These are phyloP conservation scores for Mylabris phalerata DNA, from an alignment of 1,140 invertebrate genomes.

Conservation along the genomic window DNA sequence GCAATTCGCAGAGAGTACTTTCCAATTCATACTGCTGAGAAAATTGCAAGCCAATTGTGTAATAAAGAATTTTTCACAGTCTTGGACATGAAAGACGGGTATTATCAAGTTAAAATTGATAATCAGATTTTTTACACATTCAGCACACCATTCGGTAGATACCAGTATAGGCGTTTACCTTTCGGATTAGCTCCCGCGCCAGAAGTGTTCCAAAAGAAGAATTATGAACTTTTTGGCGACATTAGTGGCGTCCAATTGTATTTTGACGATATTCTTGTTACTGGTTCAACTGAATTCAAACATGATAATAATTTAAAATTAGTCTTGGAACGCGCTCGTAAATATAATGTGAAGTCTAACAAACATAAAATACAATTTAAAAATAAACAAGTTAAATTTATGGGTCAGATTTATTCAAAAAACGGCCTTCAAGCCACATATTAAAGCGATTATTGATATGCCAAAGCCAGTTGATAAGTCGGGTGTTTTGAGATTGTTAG, in stretches of 20 bases:
- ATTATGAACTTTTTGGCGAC: conserved; percentile 24
- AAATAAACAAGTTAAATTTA: too few species aligned
- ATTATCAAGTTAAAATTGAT: too few species aligned
- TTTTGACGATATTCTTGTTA: conserved; percentile 36
- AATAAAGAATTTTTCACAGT: too few species aligned
- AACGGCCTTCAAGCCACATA: conserved; percentile 18
- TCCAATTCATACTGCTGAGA: too few species aligned
- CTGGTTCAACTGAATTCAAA: conserved; percentile 23
- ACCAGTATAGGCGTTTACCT: conserved; percentile 27
- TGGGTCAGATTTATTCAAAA: too few species aligned
- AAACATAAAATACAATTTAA: too few species aligned
- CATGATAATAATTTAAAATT: conserved; percentile 33
- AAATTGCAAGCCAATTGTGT: too few species aligned
- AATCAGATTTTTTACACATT: too few species aligned
- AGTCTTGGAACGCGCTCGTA: background rate
- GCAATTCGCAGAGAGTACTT: too few species aligned
- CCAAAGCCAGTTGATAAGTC: conserved; percentile 24
- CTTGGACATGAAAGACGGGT: too few species aligned
- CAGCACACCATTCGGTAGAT: conserved; percentile 32
- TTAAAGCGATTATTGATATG: conserved; percentile 22
- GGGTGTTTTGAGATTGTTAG: conserved; percentile 32
- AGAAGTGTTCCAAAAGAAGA: conserved; percentile 30
- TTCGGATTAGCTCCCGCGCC: conserved; percentile 24
- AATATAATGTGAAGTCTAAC: too few species aligned
- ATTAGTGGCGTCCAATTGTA: conserved; percentile 28